phyloP scores from a whole-genome alignment of 1,140 invertebrate species.

The Drosophila simulans region DNA sequence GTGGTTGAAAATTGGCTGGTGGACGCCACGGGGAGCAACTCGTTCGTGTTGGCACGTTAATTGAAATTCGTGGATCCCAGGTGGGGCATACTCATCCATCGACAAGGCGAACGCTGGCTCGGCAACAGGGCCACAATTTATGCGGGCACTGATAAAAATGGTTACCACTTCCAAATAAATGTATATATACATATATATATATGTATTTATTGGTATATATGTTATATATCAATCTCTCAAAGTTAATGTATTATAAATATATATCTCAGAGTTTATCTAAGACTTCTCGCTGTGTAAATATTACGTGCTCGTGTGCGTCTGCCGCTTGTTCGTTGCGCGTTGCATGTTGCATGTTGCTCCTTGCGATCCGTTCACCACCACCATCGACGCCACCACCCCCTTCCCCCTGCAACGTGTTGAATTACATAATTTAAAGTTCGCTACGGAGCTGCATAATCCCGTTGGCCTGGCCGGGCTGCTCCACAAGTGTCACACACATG shows the following conservation, averaged over 20 bases:
- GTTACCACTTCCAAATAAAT: not conserved
- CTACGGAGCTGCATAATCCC: slow-evolving; percentile 65
- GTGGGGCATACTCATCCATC: slow-evolving; percentile 65
- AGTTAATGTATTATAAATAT: too few relatives aligned
- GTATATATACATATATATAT: too few relatives aligned
- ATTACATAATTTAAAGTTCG: slow-evolving; percentile 81
- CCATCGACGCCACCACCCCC: not conserved
- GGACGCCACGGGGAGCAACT: slow-evolving; percentile 40
- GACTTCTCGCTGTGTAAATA: not conserved
- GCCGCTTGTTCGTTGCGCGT: slow-evolving; percentile 16
- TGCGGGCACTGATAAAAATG: slow-evolving; percentile 18
- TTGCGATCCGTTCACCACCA: not conserved
- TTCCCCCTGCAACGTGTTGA: slow-evolving; percentile 65
- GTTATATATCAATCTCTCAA: too few relatives aligned
- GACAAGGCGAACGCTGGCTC: slow-evolving; percentile 12
- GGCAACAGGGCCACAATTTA: slow-evolving; percentile 35
- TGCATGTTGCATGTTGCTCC: slow-evolving; percentile 47
- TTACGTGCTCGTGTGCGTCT: slow-evolving; percentile 24
- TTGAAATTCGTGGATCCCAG: slow-evolving; percentile 78
- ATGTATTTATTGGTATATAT: too few relatives aligned
- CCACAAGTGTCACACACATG: slow-evolving; percentile 72
- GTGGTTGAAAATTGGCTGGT: slow-evolving; percentile 10
- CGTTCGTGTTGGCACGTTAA: slow-evolving; percentile 74
- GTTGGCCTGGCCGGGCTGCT: slow-evolving; percentile 37
- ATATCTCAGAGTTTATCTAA: too few relatives aligned